Evolutionary conservation across 2,113 vertebrate species (phyloP).

Genomic region (Lasiurus cinereus): DNA sequence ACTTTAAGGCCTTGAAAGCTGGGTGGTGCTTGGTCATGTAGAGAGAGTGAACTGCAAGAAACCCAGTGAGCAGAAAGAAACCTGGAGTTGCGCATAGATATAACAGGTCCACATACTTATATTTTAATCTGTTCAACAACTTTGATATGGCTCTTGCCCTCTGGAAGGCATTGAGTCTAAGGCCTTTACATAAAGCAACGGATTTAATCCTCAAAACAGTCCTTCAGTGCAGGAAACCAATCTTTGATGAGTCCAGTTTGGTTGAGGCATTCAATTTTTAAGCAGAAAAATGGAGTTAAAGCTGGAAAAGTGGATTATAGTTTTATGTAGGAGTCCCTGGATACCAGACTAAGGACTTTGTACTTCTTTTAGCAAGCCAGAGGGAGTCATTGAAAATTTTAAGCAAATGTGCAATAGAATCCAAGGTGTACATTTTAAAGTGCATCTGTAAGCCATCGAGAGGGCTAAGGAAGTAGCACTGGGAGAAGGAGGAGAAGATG

Average conservation of each 20-base stretch:
- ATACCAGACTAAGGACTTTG: neutral
- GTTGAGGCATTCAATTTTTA: neutral
- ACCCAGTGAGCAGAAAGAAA: constrained; percentile 3
- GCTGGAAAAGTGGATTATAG: neutral
- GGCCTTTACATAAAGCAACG: constrained; percentile 20
- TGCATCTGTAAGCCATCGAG: constrained; percentile 22
- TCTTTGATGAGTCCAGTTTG: constrained; percentile 24
- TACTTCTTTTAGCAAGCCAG: neutral
- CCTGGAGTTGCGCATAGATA: neutral
- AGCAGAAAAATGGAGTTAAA: constrained; percentile 3
- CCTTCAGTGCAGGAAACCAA: constrained; percentile 11
- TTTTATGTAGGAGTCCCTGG: constrained; percentile 13
- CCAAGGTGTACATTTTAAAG: constrained; percentile 25
- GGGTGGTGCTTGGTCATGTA: neutral
- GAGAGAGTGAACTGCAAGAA: neutral
- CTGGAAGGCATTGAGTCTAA: neutral
- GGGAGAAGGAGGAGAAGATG: neutral
- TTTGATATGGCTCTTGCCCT: neutral
- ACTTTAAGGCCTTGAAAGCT: neutral
- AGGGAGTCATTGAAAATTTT: neutral
- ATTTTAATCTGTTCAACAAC: neutral
- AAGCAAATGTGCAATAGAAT: neutral
- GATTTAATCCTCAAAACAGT: constrained; percentile 31
- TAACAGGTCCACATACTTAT: neutral
- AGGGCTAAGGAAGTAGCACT: constrained; percentile 2